Evolutionary conservation across 2,888 invertebrate species (phyloP).

Genomic region (Sisyra nigra): DNA sequence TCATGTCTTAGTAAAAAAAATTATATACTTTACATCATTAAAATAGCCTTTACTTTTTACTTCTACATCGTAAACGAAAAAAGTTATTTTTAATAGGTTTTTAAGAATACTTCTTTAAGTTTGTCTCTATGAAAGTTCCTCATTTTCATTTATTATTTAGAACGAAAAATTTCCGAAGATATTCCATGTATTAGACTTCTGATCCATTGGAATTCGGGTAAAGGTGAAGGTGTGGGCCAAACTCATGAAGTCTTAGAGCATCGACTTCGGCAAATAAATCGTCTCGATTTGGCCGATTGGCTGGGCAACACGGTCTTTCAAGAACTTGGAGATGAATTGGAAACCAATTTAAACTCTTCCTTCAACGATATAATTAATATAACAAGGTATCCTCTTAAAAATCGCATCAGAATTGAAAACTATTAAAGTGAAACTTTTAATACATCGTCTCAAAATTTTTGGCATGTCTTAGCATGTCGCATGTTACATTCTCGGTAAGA

Average conservation of each 20-base stretch:
- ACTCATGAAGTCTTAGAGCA: conserved; percentile 36
- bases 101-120: too few species aligned
- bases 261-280: conserved; percentile 39
- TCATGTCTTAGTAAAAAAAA: too few species aligned
- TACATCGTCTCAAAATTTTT: too few species aligned
- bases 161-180: conserved; percentile 30
- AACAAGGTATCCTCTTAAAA: too few species aligned
- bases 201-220: conserved; percentile 36
- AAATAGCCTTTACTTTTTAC: too few species aligned
- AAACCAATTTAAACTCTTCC: conserved; percentile 19
- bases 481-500: too few species aligned
- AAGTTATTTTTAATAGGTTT: too few species aligned
- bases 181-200: conserved; percentile 37
- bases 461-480: too few species aligned
- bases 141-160: conserved; percentile 16
- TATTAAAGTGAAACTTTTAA: too few species aligned
- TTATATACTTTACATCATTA: too few species aligned
- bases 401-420: too few species aligned
- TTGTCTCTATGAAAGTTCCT: conserved; percentile 1
- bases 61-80: too few species aligned
- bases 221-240: conserved; percentile 34
- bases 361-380: conserved; percentile 15
- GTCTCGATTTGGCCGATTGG: conserved; percentile 41
- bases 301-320: conserved; percentile 37
- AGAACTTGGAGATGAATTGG: conserved; percentile 31